Base-by-base conservation (phyloP, 2,888 invertebrate species). In the Caenorhabditis sp. region DNA sequence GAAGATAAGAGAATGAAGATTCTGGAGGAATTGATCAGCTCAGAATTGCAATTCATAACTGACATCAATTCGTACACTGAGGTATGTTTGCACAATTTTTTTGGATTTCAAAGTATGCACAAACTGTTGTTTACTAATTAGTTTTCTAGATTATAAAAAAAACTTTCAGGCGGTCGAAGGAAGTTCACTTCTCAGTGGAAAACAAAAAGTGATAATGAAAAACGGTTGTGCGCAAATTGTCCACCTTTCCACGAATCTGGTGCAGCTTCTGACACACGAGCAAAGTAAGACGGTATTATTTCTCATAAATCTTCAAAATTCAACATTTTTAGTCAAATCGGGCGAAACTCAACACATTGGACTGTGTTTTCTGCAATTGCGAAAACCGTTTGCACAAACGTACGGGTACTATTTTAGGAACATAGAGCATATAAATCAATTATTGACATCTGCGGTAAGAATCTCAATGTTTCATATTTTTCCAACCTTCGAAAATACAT, bases 331-430 rank as follows among this genome's bases (percentile, higher is more conserved):
- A 79, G 83, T 65, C n/a, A 75, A 78, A 66, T 76, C 77, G 0
- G 10, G 58, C 10, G 82, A 81, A 5, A 58, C 69, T 8, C 80
- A 80, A 61, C 66, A 69, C 43, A 70, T 80, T 31, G 80, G 84
- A 1, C 60, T 69, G 0, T 72, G 81, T 36, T 84, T 85, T 66
- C 71, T 85, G 55, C 75, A 82, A 37, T 62, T 84, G 14, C 72
- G 80, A 10, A 84, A 85, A 43, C 75, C 78, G 10, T 83, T 85
- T 60, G 81, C 78, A 31, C 80, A 82, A 61, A 78, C 81, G 0
- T 84, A 83, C 59, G 82, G 84, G n/a, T 79, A 78, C 60, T 82
- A 85, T 59, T 85, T 83, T 62, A 65, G 84, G 17, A 81, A 79
- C 53, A 82, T 86, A n/a, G 85, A 85, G 55, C 77, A 83, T 54